phyloP scores from a whole-genome alignment of 2,888 invertebrate species.

The Cantharis rufa region DNA sequence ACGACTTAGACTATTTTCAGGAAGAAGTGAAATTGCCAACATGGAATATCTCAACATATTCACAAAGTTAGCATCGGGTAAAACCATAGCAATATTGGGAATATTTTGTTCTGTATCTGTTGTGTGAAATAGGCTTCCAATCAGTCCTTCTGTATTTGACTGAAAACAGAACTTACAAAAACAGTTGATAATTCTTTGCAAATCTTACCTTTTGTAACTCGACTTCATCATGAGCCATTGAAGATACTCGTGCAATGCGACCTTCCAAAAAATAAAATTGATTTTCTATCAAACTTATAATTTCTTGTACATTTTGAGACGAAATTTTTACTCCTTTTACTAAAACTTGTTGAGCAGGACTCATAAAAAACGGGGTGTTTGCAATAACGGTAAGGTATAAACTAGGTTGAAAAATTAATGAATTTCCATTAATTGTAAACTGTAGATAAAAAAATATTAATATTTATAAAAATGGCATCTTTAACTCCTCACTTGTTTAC shows the following conservation, averaged over 20 bases:
- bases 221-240: slow-evolving; percentile 61
- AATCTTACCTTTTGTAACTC: slow-evolving; percentile 54
- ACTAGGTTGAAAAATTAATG: slow-evolving; percentile 65
- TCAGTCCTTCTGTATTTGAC: slow-evolving; percentile 60
- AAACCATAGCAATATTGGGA: slow-evolving; percentile 62
- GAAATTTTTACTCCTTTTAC: slow-evolving; percentile 71
- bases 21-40: slow-evolving; percentile 72
- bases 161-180: slow-evolving; percentile 38
- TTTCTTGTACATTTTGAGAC: slow-evolving; percentile 61
- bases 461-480: neutral
- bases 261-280: slow-evolving; percentile 66
- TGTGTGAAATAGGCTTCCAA: slow-evolving; percentile 60
- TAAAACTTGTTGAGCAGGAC: slow-evolving; percentile 72
- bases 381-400: slow-evolving; percentile 76
- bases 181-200: neutral
- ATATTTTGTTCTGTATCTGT: slow-evolving; percentile 53
- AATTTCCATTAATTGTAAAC: slow-evolving; percentile 72
- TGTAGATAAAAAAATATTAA: slow-evolving; percentile 50
- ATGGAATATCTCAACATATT: slow-evolving; percentile 79
- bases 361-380: slow-evolving; percentile 74
- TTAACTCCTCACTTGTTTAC: slow-evolving; percentile 56
- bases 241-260: slow-evolving; percentile 62
- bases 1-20: slow-evolving; percentile 77
- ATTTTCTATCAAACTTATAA: slow-evolving; percentile 61
- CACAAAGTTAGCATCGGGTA: slow-evolving; percentile 72